Evolutionary conservation across 2,888 invertebrate species (phyloP), one percentile per base, ranked within the genome.

Genomic region (Hedya salicella): DNA sequence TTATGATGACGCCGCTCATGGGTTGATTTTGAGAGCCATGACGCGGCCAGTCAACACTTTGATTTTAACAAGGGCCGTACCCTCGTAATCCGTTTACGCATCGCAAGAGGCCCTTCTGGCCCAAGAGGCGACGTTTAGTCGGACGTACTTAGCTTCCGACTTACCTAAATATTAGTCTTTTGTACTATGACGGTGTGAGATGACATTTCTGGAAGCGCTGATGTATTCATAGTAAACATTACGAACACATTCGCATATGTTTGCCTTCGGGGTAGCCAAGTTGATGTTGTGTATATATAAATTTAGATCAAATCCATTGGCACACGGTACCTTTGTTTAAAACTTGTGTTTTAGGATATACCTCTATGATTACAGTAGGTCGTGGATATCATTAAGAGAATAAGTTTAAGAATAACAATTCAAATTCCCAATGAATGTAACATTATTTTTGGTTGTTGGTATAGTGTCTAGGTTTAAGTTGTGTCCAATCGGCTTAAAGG

Each of bases 21-120:
- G 62, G 67, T 67, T 67, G 70, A 69, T 68, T 70, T 75, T 80
- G 81, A 82, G 81, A 80, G 75, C 84, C 82, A 86, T 88, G 86
- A 85, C 79, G 78, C 77, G 77, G 72, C 73, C 78, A 82, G 86
- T 85, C 85, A 87, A 87, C 86, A 84, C 84, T 87, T 86, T 82
- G 85, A 86, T 86, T 86, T 84, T 84, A 86, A 84, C 83, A 85
- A 86, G 83, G 83, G 82, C 71, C 74, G 77, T 75, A 83, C 86
- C 86, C 82, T 83, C 80, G 80, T 88, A 89, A 89, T 89, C 88
- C 86, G 84, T 84, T 89, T 89, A 87, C 81, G 77, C 79, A 70
- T 77, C 78, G 73, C 78, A 74, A 82, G 81, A 78, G 77, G 73
- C 78, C 78, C 82, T 83, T 81, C 80, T 75, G 79, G 78, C 67